phyloP scores from a whole-genome alignment of 1,140 invertebrate species.

The Caenorhabditis briggsae region DNA sequence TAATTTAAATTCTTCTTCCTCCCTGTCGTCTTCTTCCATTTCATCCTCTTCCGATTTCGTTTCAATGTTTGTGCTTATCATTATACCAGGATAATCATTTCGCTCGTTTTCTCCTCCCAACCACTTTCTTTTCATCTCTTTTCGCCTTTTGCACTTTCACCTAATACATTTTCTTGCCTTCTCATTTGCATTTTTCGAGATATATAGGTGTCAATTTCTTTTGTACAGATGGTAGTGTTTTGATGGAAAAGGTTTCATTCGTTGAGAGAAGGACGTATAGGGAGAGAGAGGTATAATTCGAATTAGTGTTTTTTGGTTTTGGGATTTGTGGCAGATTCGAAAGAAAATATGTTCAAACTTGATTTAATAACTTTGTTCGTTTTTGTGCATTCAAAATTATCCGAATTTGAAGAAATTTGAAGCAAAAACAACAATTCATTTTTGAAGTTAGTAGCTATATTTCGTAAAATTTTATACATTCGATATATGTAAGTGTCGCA shows the following conservation, averaged over 20 bases:
- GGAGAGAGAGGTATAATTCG: conserved; percentile 9
- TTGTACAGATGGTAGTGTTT: neutral
- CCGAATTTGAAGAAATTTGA: too few species aligned
- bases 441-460: too few species aligned
- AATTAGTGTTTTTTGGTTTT: conserved; percentile 3
- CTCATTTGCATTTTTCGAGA: conserved; percentile 22
- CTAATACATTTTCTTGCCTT: neutral
- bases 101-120: neutral
- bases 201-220: conserved; percentile 5
- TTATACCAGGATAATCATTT: conserved; percentile 55
- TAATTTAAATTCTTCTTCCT: neutral
- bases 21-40: neutral
- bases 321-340: too few species aligned
- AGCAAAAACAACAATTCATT: too few species aligned
- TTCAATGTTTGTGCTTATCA: conserved; percentile 51
- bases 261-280: conserved; percentile 5
- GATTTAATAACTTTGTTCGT: too few species aligned
- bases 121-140: conserved; percentile 11
- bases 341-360: too few species aligned
- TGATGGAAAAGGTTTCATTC: conserved; percentile 13
- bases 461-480: too few species aligned
- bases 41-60: neutral
- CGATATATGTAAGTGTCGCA: too few species aligned
- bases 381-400: too few species aligned
- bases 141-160: conserved; percentile 8